Evolutionary conservation across 2,113 vertebrate genomes (phyloP).

Genomic region (cattle (Bos taurus)): ARS-UCD2.0 NC_037349.1:775001-775500

Average conservation of each 20-base stretch:
- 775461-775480: no score
- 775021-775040: not conserved
- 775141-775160: conserved; percentile 95
- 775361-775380: not conserved
- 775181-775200: conserved; percentile 97
- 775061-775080: not conserved
- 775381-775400: not conserved
- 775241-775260: conserved; percentile 82
- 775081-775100: not conserved
- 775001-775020: not conserved
- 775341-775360: not conserved
- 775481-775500: no score
- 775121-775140: conserved; percentile 92
- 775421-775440: no score
- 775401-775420: not conserved
- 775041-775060: not conserved
- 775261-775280: not conserved
- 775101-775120: not conserved
- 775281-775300: not conserved
- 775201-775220: conserved; percentile 96
- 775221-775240: conserved; percentile 86
- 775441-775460: no score
- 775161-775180: conserved; percentile 95
- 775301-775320: no score
- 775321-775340: not conserved